Evolutionary conservation across 2,113 vertebrate genomes (phyloP), one percentile per base, ranked within the genome.

Genomic region (Cichladusa arquata): DNA sequence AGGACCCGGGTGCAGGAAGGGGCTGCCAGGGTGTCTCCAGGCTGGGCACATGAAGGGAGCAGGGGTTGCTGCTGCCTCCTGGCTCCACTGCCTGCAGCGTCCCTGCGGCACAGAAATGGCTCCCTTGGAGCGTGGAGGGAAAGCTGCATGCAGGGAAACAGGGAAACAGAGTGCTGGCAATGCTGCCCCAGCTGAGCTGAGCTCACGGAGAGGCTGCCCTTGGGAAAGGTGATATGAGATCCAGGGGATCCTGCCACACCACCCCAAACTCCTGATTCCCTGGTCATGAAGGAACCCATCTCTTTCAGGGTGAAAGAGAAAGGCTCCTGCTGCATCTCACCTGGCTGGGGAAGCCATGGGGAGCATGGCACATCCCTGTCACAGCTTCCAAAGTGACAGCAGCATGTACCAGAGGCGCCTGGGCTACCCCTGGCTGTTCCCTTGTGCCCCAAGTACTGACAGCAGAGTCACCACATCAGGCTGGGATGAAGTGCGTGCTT

Each of bases 171-270:
- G 48, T 1, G 4, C 38, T 66, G 60, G 26, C 17, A 40, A 4
- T 0, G 0, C 28, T 56, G 42, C n/a, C 40, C 23, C 0, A 0
- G 45, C 42, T 28, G 28, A 70, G 45, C 28, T 1, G 1, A 5
- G 19, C 26, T 45, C 48, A 5, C 0, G 0, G 36, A 25, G 4
- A 5, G 20, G 8, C 54, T 66, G 50, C 18, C 25, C 47, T 45
- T 38, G 61, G 56, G 18, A 85, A 74, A 50, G 25, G n/a, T 18
- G 34, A 8, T 1, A 8, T 0, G 18, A 45, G 29, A 38, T 12
- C 47, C 51, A 31, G 13, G 38, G 23, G 4, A 38, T 53, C 23
- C 48, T 3, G 2, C 31, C 40, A 15, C 8, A 29, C 17, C 36
- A 17, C 34, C 45, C 31, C 50, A 62, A 48, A 8, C 15, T 14